phyloP scores from a whole-genome alignment of 1,140 invertebrate genomes.

The Megalonaias nervosa region DNA sequence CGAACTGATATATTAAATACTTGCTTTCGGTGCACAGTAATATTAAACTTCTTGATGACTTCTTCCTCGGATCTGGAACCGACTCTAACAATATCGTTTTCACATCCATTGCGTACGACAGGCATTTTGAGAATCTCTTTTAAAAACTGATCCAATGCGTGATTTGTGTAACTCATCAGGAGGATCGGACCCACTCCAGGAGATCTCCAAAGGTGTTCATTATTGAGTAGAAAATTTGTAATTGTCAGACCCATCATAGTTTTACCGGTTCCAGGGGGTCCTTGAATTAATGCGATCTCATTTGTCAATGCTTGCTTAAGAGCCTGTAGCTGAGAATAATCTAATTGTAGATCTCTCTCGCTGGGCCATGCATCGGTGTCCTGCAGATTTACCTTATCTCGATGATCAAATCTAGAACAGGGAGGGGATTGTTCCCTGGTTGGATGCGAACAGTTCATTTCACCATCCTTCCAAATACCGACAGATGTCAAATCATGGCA shows the following conservation, averaged over 20 bases:
- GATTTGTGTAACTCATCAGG: constrained; percentile 89
- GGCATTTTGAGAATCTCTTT: constrained; percentile 72
- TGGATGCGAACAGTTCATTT: not conserved
- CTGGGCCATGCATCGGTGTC: constrained; percentile 41
- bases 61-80: constrained; percentile 28
- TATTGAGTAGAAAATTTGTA: constrained; percentile 59
- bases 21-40: constrained; percentile 19
- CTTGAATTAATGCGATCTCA: constrained; percentile 80
- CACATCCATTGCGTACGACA: not conserved
- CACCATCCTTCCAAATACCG: not conserved
- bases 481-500: constrained; percentile 6
- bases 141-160: constrained; percentile 90
- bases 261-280: constrained; percentile 67
- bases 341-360: constrained; percentile 51
- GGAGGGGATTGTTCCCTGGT: not conserved
- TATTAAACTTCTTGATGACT: constrained; percentile 15
- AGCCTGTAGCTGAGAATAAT: constrained; percentile 71
- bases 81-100: constrained; percentile 27
- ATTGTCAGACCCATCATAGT: constrained; percentile 66
- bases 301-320: constrained; percentile 68
- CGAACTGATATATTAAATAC: not conserved
- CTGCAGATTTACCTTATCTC: not conserved
- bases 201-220: constrained; percentile 50
- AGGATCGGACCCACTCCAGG: constrained; percentile 76
- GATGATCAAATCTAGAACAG: not conserved